These are phyloP conservation scores for Drosophila parthenogenetica DNA, from an alignment of 2,888 invertebrate genomes.

Conservation along the genomic window DNA sequence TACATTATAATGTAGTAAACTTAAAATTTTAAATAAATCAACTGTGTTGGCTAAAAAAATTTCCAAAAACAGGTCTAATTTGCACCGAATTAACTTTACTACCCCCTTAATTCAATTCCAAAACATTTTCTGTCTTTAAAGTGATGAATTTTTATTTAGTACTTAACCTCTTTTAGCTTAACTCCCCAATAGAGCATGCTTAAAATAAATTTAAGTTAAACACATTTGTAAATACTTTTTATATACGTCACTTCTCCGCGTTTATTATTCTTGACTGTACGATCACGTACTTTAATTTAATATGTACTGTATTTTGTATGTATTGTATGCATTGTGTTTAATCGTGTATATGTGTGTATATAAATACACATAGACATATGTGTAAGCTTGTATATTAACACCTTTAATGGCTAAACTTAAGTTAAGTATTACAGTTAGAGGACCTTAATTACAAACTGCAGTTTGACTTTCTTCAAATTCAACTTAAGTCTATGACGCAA, in stretches of 20 bases:
- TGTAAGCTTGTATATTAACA: conserved; percentile 49
- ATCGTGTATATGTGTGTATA: conserved; percentile 17
- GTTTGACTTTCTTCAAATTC: conserved; percentile 43
- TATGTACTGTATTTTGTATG: conserved; percentile 15
- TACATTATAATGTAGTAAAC: too few relatives aligned
- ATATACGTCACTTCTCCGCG: conserved; percentile 43
- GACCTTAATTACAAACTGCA: conserved; percentile 64
- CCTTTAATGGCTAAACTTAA: conserved; percentile 68
- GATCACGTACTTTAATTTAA: conserved; percentile 15
- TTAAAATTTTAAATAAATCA: too few relatives aligned
- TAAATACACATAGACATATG: neutral
- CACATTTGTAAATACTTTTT: conserved; percentile 12
- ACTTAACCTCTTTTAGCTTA: too few relatives aligned
- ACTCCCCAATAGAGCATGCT: too few relatives aligned
- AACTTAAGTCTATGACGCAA: conserved; percentile 35
- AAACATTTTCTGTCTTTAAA: too few relatives aligned
- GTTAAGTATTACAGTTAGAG: conserved; percentile 58
- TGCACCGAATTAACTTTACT: too few relatives aligned
- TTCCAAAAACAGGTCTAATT: too few relatives aligned
- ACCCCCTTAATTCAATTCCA: too few relatives aligned
- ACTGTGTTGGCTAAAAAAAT: too few relatives aligned
- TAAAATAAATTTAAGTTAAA: neutral
- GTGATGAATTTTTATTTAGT: too few relatives aligned
- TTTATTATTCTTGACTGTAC: conserved; percentile 36
- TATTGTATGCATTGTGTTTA: conserved; percentile 17